phyloP scores from a whole-genome alignment of 1,140 invertebrate species.

The Bathynomus jamesi region DNA sequence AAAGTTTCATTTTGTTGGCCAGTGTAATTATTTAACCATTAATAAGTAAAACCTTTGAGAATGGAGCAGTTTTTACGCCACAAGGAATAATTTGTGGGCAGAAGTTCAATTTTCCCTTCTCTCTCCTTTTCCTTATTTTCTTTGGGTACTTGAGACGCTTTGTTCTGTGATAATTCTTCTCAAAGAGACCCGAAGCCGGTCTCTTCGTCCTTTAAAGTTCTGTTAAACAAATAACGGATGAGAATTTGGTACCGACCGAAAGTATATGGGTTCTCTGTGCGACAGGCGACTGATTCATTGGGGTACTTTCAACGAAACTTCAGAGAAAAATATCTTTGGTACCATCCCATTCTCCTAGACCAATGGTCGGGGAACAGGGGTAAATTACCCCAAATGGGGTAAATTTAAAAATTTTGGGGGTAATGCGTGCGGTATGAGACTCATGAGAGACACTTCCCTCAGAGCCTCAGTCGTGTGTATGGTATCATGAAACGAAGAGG shows the following conservation, averaged over 20 bases:
- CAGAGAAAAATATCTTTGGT: neutral
- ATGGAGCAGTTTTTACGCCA: too few relatives aligned
- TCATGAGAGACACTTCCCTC: too few relatives aligned
- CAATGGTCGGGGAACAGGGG: neutral
- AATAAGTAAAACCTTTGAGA: neutral
- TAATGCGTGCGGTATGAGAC: too few relatives aligned
- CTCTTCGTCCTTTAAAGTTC: neutral
- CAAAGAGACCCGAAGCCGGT: neutral
- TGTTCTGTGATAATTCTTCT: neutral
- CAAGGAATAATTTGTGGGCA: too few relatives aligned
- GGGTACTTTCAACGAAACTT: too few relatives aligned
- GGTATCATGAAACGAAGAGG: too few relatives aligned
- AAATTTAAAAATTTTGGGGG: neutral
- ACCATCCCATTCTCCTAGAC: neutral
- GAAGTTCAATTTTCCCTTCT: neutral
- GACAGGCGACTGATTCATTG: too few relatives aligned
- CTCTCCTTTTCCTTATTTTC: neutral
- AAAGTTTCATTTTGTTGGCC: too few relatives aligned
- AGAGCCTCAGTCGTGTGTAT: too few relatives aligned
- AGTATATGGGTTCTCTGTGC: neutral
- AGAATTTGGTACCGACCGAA: neutral
- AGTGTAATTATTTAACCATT: neutral
- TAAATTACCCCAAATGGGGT: too few relatives aligned
- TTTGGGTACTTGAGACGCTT: neutral
- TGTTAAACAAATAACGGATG: too few relatives aligned